Evolutionary conservation across 2,888 invertebrate species (phyloP).

Genomic region (Melieria crassipennis): DNA sequence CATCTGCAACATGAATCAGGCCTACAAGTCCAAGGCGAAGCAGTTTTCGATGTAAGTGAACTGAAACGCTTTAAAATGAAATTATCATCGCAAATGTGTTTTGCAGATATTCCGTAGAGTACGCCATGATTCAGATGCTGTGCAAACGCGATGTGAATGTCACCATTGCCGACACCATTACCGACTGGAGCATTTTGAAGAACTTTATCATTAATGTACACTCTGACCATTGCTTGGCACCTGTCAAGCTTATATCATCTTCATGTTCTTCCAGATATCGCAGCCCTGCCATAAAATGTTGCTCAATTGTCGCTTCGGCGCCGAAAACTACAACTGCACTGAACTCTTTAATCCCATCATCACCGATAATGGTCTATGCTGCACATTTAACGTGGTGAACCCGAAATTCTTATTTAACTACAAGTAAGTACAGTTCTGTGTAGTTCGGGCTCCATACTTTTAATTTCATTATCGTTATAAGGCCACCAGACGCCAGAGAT

Average conservation of each 20-base stretch:
- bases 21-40: conserved; percentile 72
- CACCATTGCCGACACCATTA: conserved; percentile 26
- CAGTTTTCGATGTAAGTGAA: conserved; percentile 29
- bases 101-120: conserved; percentile 39
- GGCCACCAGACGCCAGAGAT: no score
- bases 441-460: not conserved
- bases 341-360: conserved; percentile 76
- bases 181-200: conserved; percentile 42
- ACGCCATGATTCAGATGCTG: conserved; percentile 44
- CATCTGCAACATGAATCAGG: conserved; percentile 84
- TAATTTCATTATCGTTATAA: no score
- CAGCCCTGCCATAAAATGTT: conserved; percentile 79
- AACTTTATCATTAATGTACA: conserved; percentile 41
- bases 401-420: conserved; percentile 50
- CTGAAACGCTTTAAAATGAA: not conserved
- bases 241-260: not conserved
- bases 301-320: conserved; percentile 74
- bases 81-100: not conserved
- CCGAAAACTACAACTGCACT: conserved; percentile 70
- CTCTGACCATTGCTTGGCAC: not conserved
- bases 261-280: conserved; percentile 69
- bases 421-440: conserved; percentile 28
- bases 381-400: conserved; percentile 80
- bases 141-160: conserved; percentile 42
- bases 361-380: conserved; percentile 84